Percentiles rank a stretch among this genome's conserved stretches.
phyloP scores from a whole-genome alignment of 2,113 vertebrate species.

The Corynorhinus townsendii region DNA sequence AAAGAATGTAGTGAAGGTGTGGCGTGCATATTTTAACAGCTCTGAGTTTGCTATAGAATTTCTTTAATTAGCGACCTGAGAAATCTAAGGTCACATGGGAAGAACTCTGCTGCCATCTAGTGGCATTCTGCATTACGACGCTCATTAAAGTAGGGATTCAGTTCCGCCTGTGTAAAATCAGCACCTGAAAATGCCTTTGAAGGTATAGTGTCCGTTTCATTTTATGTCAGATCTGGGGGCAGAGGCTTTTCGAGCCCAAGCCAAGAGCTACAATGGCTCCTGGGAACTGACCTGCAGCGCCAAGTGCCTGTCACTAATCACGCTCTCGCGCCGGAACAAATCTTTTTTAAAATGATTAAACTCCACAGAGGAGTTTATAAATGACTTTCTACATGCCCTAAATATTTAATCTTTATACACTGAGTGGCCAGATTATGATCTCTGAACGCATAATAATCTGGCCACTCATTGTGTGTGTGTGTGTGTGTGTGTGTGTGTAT shows the following conservation, averaged over 20 bases:
- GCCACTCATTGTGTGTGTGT: too few relatives aligned
- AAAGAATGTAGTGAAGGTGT: neutral
- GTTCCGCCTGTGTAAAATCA: neutral
- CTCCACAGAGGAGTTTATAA: neutral
- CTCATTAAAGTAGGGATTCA: neutral
- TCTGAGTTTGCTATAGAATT: neutral
- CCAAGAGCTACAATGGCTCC: neutral
- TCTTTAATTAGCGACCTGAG: neutral
- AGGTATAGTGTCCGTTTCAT: neutral
- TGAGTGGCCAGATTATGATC: too few relatives aligned
- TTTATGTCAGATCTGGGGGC: neutral
- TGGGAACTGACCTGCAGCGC: neutral
- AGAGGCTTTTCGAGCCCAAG: neutral
- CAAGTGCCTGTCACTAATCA: neutral
- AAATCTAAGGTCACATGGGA: accelerated
- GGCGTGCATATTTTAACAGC: neutral
- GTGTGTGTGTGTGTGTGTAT: too few relatives aligned
- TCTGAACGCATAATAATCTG: too few relatives aligned
- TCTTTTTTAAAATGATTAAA: neutral
- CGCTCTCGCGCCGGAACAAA: neutral
- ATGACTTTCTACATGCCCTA: neutral
- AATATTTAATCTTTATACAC: neutral
- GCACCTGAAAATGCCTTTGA: neutral
- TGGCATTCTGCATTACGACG: neutral
- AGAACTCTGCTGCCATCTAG: conserved; percentile 77